Evolutionary conservation across 2,797 vertebrate species (phyloP), one percentile per base, ranked within the genome.

Genomic region (Neosalanx taihuensis): DNA sequence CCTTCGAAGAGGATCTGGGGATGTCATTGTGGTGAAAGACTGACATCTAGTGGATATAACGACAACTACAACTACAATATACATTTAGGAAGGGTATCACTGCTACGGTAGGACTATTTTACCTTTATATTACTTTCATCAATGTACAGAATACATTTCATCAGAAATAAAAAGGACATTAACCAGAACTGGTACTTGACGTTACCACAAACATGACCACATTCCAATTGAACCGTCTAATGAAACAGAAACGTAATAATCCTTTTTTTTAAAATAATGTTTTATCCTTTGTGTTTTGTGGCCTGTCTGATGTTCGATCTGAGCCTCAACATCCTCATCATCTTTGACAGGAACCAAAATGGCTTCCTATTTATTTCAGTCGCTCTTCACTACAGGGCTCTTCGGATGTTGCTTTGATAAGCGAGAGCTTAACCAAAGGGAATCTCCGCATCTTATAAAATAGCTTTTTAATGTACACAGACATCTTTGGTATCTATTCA

Each of bases 401-500:
- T 35, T 58, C 64, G 2, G 62, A 69, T 75, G 66, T 74, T 73
- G 65, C 70, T 83, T 81, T 81, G 70, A 74, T 72, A 69, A 74
- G 18, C 35, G 66, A 53, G 62, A 64, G 23, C n/a, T 61, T 23
- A 26, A n/a, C n/a, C 17, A 3, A 5, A 13, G 29, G 12, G 3
- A 9, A 23, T 56, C 31, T 20, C 5, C 20, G 15, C 10, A 10
- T 35, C 30, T 23, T 4, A 23, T 1, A 12, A 18, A 33, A 5
- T 3, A 12, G 31, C 26, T 61, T 63, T 20, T 63, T 67, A 15
- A 63, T 60, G 67, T 64, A 64, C 53, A 74, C 75, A 61, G 81
- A 78, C 70, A 70, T 85, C 84, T 90, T 91, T 90, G 87, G 85
- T 85, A 77, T 81, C 67, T 81, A 75, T 41, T 41, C 37, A 33